Evolutionary conservation across 2,113 vertebrate genomes (phyloP).

Genomic region (Genyomyrus donnyi): DNA sequence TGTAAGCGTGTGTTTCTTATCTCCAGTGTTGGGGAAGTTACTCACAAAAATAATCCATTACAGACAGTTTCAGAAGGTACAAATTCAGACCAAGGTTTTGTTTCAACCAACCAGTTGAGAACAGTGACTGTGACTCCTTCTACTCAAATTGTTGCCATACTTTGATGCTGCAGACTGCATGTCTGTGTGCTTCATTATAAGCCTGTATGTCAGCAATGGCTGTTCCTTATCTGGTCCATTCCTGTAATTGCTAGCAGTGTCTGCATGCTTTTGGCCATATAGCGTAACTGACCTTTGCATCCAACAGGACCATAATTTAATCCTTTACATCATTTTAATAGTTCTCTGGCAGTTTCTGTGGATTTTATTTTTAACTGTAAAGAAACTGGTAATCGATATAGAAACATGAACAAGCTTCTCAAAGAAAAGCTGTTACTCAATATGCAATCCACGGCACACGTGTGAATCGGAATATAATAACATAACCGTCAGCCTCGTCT

Average conservation of each 20-base stretch:
- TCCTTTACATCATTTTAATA: not conserved
- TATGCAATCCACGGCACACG: not conserved
- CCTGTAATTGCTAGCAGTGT: not conserved
- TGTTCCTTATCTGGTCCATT: not conserved
- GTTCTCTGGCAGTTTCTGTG: not conserved
- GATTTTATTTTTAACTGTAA: not conserved
- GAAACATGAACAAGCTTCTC: not conserved
- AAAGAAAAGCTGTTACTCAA: not conserved
- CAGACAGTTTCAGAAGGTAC: not conserved
- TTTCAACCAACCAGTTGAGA: no score
- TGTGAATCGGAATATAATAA: not conserved
- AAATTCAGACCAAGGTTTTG: no score
- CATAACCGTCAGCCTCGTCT: not conserved
- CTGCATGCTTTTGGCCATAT: not conserved
- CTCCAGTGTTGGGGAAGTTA: not conserved
- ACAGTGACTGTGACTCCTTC: not conserved
- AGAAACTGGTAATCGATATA: not conserved
- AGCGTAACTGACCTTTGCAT: not conserved
- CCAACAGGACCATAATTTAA: not conserved
- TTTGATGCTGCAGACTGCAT: not conserved
- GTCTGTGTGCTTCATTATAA: not conserved
- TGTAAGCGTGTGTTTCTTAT: not conserved
- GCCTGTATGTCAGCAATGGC: not conserved
- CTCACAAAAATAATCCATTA: not conserved
- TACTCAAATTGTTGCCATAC: not conserved